Evolutionary conservation across 2,797 vertebrate genomes (phyloP), one percentile per base, ranked within the genome.

Genomic region (Gallinago solitaria): DNA sequence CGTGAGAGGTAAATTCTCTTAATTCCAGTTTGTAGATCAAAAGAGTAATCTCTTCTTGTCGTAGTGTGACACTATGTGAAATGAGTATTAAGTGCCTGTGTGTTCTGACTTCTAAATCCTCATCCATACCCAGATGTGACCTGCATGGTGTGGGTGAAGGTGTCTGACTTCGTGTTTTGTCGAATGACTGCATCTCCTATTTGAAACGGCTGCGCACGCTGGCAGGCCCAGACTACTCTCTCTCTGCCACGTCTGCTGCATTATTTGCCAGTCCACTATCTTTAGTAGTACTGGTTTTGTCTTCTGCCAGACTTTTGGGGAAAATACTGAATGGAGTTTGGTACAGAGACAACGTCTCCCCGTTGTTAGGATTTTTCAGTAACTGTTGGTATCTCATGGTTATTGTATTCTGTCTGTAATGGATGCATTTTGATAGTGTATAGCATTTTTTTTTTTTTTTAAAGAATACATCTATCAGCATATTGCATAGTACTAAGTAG

Each of bases 401-500:
- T 47, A 45, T 50, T 65, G 37, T 14, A 35, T 54, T 81, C 25
- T 78, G 70, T 35, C 10, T 57, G 50, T 75, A 82, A 50, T 0
- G 0, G 43, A 35, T 90, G 12, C 17, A 39, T 92, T 93, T 86
- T 88, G 16, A n/a, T 53, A 43, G 23, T 2, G 0, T 47, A 30
- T 39, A 35, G 37, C 32, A 37, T n/a, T 53, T 78, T 68, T 24
- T 59, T 0, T 30, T 53, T 41, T 48, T 53, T 30, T 30, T 88
- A 0, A 11, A 27, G 77, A 73, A 30, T 13, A 60, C 1, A 0
- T 35, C 3, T 57, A 43, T 53, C 16, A 6, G 39, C 27, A n/a
- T 56, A n/a, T 63, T 83, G 35, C 43, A 9, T 16, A 28, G 35
- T 63, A 59, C 24, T 67, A 35, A 51, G 39, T 15, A 57, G 50